Base-by-base conservation (phyloP, 2,113 vertebrate species). In the Jaculus jaculus region DNA sequence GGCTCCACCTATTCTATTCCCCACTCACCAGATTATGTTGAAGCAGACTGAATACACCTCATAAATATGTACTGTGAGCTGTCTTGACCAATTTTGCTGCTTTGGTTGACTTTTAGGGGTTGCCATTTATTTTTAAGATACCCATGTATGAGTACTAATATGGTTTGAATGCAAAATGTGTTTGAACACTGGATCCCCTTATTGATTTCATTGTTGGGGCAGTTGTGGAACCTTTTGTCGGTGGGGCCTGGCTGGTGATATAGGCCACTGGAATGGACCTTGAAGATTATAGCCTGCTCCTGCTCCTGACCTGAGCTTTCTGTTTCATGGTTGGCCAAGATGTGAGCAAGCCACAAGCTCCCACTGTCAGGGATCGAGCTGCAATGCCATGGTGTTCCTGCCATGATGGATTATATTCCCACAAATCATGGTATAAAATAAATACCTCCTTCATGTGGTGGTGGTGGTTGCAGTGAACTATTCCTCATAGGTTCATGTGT, bases 31-130 rank as follows among this genome's bases (percentile, higher is more conserved):
- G 58, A 63, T 82, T 89, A 91, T 77, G 68, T 88, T 87, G 65
- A 86, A 91, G 84, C 58, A 78, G 30, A 93, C 71, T 32, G 69
- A 93, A 82, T 30, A 89, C 4, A 86, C 20, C 34, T 42, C 60
- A 47, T 71, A 85, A 87, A 82, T 65, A 73, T 93, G 32, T 28
- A 61, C 71, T 93, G 93, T 54, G 84, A 82, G 54, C 30, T 87
- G 32, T 18, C 32, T 89, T 65, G 26, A 87, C 89, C 24, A 51
- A 10, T 16, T 26, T 89, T 89, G 39, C 42, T n/a, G 61, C 32
- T 78, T 23, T 68, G 37, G 42, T 51, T 71, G 12, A 69, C 60
- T 79, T 89, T 80, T 61, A 11, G 77, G 65, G 42, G 20, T 91
- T 85, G 28, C 47, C 42, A 32, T 63, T 89, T 93, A n/a, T 34